phyloP scores from a whole-genome alignment of 2,113 vertebrate species.

The Microtus montanus region DNA sequence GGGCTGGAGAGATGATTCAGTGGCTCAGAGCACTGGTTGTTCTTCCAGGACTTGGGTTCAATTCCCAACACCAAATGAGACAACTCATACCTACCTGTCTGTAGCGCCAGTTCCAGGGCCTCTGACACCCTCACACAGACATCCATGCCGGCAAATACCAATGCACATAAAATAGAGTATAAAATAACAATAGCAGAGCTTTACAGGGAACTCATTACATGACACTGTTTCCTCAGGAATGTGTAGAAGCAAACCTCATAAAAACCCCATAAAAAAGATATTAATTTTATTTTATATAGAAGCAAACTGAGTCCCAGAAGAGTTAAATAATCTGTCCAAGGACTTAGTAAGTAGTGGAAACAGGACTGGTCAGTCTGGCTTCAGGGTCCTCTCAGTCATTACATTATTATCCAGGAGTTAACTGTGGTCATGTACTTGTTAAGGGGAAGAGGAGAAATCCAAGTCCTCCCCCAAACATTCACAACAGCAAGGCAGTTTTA shows the following conservation, averaged over 20 bases:
- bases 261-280: not conserved
- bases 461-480: not conserved
- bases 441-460: not conserved
- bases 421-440: not conserved
- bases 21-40: not conserved
- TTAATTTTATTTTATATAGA: not conserved
- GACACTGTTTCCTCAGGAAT: not conserved
- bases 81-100: not conserved
- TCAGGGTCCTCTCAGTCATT: not conserved
- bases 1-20: not conserved
- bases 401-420: not conserved
- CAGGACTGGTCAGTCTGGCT: not conserved
- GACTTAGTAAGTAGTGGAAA: not conserved
- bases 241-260: not conserved
- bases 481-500: slow-evolving; percentile 4
- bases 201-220: not conserved
- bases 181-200: not conserved
- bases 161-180: not conserved
- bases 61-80: not conserved
- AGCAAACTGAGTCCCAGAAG: slow-evolving; percentile 9
- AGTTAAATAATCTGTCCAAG: not conserved
- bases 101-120: not conserved
- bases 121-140: not conserved
- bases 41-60: not conserved
- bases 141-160: not conserved